Conservation (phyloP, 2,888 invertebrate genomes). For the Rotaria magnacalcarata region DNA sequence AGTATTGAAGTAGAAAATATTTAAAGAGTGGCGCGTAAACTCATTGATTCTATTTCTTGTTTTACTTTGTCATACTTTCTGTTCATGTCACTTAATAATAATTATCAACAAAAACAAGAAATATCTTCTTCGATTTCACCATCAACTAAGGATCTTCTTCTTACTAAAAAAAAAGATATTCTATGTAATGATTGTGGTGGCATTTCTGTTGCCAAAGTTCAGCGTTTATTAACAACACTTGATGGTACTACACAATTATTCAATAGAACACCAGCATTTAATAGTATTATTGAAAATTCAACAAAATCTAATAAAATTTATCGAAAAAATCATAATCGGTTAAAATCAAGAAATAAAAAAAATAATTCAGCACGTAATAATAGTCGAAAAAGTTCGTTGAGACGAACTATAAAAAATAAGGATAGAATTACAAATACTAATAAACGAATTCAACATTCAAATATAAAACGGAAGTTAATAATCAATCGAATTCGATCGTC, state of each 20-base stretch:
- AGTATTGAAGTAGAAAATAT: too few species aligned
- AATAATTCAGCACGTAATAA: neutral
- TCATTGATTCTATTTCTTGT: neutral
- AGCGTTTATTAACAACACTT: slow-evolving; percentile 12
- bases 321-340: neutral
- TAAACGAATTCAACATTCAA: too few species aligned
- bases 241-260: neutral
- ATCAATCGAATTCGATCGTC: neutral
- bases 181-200: slow-evolving; percentile 15
- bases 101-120: neutral
- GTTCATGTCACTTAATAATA: neutral
- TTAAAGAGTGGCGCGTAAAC: neutral
- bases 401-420: neutral
- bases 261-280: neutral
- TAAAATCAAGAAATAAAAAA: neutral
- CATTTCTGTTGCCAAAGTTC: neutral
- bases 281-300: neutral
- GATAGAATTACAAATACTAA: neutral
- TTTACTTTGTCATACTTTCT: neutral
- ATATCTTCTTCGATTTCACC: neutral
- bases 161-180: neutral
- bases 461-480: neutral
- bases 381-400: neutral
- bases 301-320: neutral
- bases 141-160: neutral